Evolutionary conservation across 2,888 invertebrate species (phyloP), one percentile per base, ranked within the genome.

Genomic region (Andrena haemorrhoa): DNA sequence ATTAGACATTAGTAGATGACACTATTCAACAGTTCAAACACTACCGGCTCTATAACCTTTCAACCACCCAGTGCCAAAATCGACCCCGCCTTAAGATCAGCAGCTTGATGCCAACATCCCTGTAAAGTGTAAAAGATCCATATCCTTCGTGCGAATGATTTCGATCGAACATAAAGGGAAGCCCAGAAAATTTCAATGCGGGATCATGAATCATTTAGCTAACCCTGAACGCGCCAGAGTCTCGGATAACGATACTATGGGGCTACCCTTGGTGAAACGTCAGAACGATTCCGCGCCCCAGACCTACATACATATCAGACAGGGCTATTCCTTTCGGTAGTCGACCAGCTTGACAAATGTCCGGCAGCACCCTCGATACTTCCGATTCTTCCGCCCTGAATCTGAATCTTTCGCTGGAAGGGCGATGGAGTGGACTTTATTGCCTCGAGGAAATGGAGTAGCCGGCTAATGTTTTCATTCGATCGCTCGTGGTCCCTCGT

Each of bases 261-360:
- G 86, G 83, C 79, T 87, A 89, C 88, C 89, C 90, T 89, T 88
- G 88, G 85, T 87, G 85, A 89, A 89, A 86, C 84, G 90, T 90
- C 90, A 85, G 82, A 86, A 89, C 85, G 88, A 90, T 83, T 89
- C 87, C 81, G 76, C 78, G 75, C 20, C 75, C 82, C 63, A 81
- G 83, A 79, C 87, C 88, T 86, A 88, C 86, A 87, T 90, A 88
- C 89, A 87, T 90, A 88, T 90, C 86, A 85, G 82, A 72, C 75
- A 77, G 81, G 85, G 88, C 86, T 88, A 8, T 80, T 78, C 79
- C 79, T 76, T 74, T 76, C 66, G 60, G 58, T 76, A 75, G 75
- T 63, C 74, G 80, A 75, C 76, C 79, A 86, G 84, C 80, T 86
- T 89, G 89, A 90, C 90, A 90, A 90, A 90, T 90, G 90, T 90